Evolutionary conservation across 2,113 vertebrate species (phyloP).

Genomic region (Aix galericulata): DNA sequence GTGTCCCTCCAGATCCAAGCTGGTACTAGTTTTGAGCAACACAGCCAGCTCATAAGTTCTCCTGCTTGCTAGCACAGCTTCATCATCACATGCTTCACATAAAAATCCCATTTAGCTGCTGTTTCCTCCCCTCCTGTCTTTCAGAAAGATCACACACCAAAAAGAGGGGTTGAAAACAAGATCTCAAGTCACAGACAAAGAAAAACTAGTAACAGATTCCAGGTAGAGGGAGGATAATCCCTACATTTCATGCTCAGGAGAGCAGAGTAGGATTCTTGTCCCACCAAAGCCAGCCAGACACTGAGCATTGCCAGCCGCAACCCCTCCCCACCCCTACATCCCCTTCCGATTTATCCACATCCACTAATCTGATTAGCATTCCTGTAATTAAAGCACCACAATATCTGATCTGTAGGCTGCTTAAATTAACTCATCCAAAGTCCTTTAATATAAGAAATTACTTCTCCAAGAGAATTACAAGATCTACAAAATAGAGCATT

Average conservation of each 20-base stretch:
- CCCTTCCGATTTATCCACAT: neutral
- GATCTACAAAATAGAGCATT: slow-evolving; percentile 17
- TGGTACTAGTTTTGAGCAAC: neutral
- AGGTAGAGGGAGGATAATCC: neutral
- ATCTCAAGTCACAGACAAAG: neutral
- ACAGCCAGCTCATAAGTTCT: neutral
- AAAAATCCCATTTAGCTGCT: neutral
- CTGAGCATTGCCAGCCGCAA: rapidly evolving
- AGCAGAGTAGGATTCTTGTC: neutral
- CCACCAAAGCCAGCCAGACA: neutral
- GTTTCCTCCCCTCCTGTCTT: neutral
- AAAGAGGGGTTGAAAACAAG: neutral
- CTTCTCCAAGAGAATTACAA: neutral
- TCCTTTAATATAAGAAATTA: neutral
- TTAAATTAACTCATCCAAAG: neutral
- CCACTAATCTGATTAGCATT: slow-evolving; percentile 32
- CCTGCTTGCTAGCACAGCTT: neutral
- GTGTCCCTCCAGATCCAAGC: neutral
- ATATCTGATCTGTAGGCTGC: neutral
- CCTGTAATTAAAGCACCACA: slow-evolving; percentile 45
- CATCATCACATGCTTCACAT: neutral
- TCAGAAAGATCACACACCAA: neutral
- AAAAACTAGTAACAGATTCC: neutral
- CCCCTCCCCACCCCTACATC: neutral
- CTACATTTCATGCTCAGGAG: neutral